Evolutionary conservation across 2,113 vertebrate genomes (phyloP), one percentile per base, ranked within the genome.

Genomic region (Callorhinus ursinus): DNA sequence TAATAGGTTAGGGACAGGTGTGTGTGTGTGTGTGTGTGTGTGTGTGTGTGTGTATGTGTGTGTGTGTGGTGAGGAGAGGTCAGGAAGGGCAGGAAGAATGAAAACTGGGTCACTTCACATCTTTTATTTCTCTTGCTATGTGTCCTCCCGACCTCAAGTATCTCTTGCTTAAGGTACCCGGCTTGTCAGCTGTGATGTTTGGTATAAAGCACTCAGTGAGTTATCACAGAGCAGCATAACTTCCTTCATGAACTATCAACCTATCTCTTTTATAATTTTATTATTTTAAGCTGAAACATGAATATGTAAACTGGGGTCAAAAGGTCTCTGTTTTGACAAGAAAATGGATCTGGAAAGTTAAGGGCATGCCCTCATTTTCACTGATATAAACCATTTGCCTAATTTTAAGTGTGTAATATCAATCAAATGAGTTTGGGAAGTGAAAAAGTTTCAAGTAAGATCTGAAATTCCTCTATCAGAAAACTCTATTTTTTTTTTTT

Each of bases 281-380:
- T 95, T 96, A 97, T 92, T 95, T 98, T 89, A 96, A 96, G 51
- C 51, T 88, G 93, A 94, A 97, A 94, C 93, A 95, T 95, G 97
- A 98, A 96, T 93, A 96, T 91, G 92, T 92, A 95, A 98, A 93
- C 80, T 53, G 49, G 84, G 92, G 96, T 97, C 95, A 96, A 97
- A 98, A 98, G 96, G 90, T 97, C 90, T 94, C 24, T 88, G 36
- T 94, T 96, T 97, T 93, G 36, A 88, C 81, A 94, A 88, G 59
- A 92, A 96, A 96, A 97, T 90, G 65, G 33, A 90, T 97, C 92
- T 97, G 81, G 92, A 88, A 97, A 95, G 57, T 63, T 92, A 95
- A 92, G 88, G 87, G 76, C 92, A 96, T 97, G 97, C 74, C 94
- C 94, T 97, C 84, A 11, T 93, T 95, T 96, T 86, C 28, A 49